Conservation (phyloP, 2,797 vertebrate genomes). For the Molossus alvarezi region DNA sequence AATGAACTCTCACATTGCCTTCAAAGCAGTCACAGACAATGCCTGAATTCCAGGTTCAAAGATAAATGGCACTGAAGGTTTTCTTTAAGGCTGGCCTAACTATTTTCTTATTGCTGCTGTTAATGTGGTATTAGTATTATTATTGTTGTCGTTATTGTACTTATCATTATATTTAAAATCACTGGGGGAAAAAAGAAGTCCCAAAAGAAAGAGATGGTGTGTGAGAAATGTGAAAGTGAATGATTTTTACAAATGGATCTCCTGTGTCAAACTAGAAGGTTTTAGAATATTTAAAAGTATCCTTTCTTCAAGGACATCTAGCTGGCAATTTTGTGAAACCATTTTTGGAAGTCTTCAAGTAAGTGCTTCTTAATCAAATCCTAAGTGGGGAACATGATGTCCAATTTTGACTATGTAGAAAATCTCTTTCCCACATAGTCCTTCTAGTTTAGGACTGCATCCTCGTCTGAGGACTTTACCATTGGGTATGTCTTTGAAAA, state of each 20-base stretch:
- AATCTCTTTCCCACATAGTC: not conserved
- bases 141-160: not conserved
- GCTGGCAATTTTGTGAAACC: not conserved
- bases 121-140: not conserved
- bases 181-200: not conserved
- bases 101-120: not conserved
- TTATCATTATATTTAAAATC: not conserved
- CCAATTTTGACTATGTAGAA: not conserved
- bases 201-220: not conserved
- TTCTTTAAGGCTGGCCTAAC: not conserved
- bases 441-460: not conserved
- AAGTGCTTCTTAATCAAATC: constrained; percentile 1
- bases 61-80: not conserved
- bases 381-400: not conserved
- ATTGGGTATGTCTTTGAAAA: not conserved
- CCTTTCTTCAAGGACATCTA: not conserved
- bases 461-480: not conserved
- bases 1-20: constrained; percentile 61
- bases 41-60: constrained; percentile 23
- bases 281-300: not conserved
- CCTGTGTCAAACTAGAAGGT: not conserved
- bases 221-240: not conserved
- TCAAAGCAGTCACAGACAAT: constrained; percentile 53
- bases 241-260: not conserved
- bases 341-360: not conserved